Conservation (phyloP, 2,797 vertebrate genomes). For the Acanthiza pusilla region DNA sequence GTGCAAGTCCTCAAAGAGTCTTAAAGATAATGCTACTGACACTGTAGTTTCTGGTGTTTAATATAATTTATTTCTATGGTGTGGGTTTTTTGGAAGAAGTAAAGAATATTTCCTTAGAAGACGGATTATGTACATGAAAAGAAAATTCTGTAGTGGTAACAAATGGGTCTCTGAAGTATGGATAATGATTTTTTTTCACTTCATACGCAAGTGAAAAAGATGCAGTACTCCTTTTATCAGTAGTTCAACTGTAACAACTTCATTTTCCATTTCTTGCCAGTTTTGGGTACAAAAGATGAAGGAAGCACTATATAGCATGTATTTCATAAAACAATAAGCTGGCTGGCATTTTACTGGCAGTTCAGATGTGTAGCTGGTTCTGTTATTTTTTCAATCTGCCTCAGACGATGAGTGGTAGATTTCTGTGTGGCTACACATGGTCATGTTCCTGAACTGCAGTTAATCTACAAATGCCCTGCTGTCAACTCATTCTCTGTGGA, state of each 20-base stretch:
- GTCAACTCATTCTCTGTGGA: not conserved
- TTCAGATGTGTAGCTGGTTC: not conserved
- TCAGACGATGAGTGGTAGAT: not conserved
- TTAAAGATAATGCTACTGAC: not conserved
- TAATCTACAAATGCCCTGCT: not conserved
- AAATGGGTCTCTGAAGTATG: not conserved
- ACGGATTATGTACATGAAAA: not conserved
- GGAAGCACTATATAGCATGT: not conserved
- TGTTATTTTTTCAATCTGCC: not conserved
- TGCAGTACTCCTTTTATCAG: not conserved
- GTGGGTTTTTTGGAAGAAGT: not conserved
- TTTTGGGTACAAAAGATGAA: not conserved
- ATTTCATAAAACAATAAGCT: not conserved
- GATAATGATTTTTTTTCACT: not conserved
- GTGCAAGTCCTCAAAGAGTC: not conserved
- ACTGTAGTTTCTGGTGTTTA: not conserved
- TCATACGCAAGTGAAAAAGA: not conserved
- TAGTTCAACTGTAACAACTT: not conserved
- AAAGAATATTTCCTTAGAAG: not conserved
- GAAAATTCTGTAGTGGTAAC: not conserved
- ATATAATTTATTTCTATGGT: not conserved
- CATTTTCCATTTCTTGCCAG: not conserved
- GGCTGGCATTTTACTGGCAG: not conserved
- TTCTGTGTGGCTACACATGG: not conserved
- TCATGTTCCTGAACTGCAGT: not conserved